These are phyloP conservation scores for Coptotermes formosanus DNA, from an alignment of 1,140 invertebrate species.

Conservation along the genomic window DNA sequence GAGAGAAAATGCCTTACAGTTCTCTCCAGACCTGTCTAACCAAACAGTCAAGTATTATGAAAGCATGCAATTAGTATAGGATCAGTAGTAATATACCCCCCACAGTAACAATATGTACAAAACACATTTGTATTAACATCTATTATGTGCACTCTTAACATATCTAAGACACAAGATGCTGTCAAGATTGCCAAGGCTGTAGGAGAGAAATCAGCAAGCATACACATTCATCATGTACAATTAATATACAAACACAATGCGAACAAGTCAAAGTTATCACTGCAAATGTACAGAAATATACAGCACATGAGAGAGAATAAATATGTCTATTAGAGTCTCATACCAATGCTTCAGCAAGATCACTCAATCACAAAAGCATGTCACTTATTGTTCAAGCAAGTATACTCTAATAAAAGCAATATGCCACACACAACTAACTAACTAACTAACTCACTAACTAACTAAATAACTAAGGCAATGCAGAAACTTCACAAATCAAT, in stretches of 20 bases:
- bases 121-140: too few relatives aligned
- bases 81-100: too few relatives aligned
- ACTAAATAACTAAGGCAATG: not conserved
- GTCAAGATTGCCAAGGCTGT: conserved; percentile 14
- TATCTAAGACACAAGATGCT: not conserved
- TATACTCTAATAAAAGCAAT: not conserved
- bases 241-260: not conserved
- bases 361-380: not conserved
- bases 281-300: not conserved
- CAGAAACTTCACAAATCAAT: too few relatives aligned
- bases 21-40: too few relatives aligned
- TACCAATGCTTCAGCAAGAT: not conserved
- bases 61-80: too few relatives aligned
- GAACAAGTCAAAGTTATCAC: not conserved
- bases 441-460: too few relatives aligned
- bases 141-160: not conserved
- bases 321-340: not conserved
- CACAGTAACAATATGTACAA: too few relatives aligned
- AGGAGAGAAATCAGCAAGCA: not conserved
- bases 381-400: not conserved
- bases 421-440: not conserved
- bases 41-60: too few relatives aligned
- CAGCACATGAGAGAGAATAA: not conserved
- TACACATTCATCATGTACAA: conserved; percentile 4
- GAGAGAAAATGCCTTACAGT: too few relatives aligned